These are phyloP conservation scores for Adelphocoris suturalis DNA, from an alignment of 2,888 invertebrate species.

Conservation along the genomic window DNA sequence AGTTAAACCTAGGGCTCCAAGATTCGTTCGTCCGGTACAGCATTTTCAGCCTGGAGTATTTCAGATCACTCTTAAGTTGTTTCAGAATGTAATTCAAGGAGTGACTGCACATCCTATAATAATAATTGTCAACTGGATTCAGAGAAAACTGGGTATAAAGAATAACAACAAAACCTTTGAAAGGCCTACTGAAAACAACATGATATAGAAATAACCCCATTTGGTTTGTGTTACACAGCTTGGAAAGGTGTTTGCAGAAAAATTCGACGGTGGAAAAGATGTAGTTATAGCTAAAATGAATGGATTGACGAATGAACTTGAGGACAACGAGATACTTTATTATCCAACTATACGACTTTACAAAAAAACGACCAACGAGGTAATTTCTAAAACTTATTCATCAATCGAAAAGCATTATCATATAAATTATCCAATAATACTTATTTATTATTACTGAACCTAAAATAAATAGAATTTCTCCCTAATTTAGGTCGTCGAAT, in stretches of 20 bases:
- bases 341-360: constrained; percentile 97
- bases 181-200: too few species aligned
- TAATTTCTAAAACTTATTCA: constrained; percentile 75
- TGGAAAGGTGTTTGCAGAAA: constrained; percentile 86
- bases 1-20: too few species aligned
- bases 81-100: too few species aligned
- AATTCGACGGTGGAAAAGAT: constrained; percentile 90
- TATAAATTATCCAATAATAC: too few species aligned
- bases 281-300: constrained; percentile 99
- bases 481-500: constrained; percentile 78
- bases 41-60: too few species aligned
- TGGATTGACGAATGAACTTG: constrained; percentile 97
- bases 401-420: not conserved
- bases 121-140: too few species aligned
- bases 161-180: too few species aligned
- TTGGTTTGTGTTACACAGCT: not conserved
- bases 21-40: too few species aligned
- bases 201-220: not conserved
- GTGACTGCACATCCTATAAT: too few species aligned
- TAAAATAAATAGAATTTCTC: constrained; percentile 52
- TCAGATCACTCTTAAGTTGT: too few species aligned
- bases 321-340: constrained; percentile 94
- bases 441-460: not conserved
- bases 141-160: too few species aligned
- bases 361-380: constrained; percentile 94